Percentiles rank a stretch among this genome's conserved stretches.
phyloP scores from a whole-genome alignment of 2,113 vertebrate species.

The Calyptommatus sinebrachiatus region DNA sequence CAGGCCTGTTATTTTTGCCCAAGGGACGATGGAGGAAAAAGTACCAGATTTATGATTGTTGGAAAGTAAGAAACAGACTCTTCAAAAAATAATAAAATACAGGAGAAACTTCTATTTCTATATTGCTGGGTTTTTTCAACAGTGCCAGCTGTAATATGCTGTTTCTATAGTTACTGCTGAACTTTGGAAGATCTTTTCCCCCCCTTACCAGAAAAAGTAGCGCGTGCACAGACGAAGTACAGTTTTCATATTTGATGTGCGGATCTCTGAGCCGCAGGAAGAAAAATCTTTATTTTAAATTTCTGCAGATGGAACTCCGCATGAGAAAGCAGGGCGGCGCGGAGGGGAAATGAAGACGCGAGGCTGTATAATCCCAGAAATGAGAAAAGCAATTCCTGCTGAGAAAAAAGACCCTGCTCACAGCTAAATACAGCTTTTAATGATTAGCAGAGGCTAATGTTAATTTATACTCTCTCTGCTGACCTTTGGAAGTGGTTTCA shows the following conservation, averaged over 20 bases:
- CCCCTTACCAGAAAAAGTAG: background rate
- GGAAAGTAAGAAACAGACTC: background rate
- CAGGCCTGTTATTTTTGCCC: background rate
- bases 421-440: slow-evolving; percentile 45
- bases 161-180: slow-evolving; percentile 75
- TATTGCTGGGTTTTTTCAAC: slow-evolving; percentile 59
- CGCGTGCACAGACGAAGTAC: slow-evolving; percentile 58
- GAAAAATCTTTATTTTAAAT: slow-evolving; percentile 34
- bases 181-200: slow-evolving; percentile 62
- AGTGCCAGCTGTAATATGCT: slow-evolving; percentile 52
- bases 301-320: slow-evolving; percentile 25
- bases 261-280: slow-evolving; percentile 59
- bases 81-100: slow-evolving; percentile 4
- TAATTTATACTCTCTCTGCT: slow-evolving; percentile 43
- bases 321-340: background rate
- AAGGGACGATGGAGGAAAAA: background rate
- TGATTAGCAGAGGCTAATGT: slow-evolving; percentile 53
- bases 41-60: background rate
- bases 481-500: slow-evolving; percentile 42
- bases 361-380: slow-evolving; percentile 59
- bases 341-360: slow-evolving; percentile 27
- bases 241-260: slow-evolving; percentile 56
- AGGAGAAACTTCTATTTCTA: background rate
- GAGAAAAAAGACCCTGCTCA: slow-evolving; percentile 54
- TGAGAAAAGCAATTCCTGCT: slow-evolving; percentile 37